Base-by-base conservation (phyloP, 35 echinoderm and acorn worm species). In the Lytechinus pictus region DNA sequence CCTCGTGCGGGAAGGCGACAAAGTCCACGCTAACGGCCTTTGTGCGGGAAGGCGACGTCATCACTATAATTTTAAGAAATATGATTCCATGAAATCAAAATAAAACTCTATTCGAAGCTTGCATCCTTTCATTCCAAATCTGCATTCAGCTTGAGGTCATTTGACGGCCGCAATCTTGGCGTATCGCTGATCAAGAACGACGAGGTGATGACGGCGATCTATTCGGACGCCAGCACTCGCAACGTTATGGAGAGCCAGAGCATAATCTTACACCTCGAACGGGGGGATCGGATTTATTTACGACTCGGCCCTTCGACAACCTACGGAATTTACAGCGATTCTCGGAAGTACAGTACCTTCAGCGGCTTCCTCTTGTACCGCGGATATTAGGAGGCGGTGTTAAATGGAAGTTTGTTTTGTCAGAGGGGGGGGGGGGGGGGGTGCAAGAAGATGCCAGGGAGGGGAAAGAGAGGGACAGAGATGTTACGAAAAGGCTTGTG, bases 221-320 rank as follows among this genome's bases (percentile, higher is more conserved):
- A 72, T 13, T 94, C 95, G 10, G 98, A 99, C 55, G 53, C 91
- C 0, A 95, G 95, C 54, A 94, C 87, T 14, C 95, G 96, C 66
- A 99, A 96, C 55, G 95, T 97, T 12, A 97, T 97, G 96, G 95
- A 97, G 53, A 89, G 97, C 21, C 98, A 99, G 52, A 96, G 95
- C n/a, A n/a, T 97, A 7, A 86, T 96, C 12, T 86, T 99, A 6
- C 96, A 96, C 14, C 86, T 99, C 0, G 60, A 92, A 4, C 6
- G 24, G 13, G 98, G 97, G 3, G 98, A 99, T 61, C 54, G 60
- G 87, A 87, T 99, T 6, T 97, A 95, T 90, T 19, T 99, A 9
- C 54, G 91, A 10, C 89, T 99, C 27, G 56, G 94, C 4, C 98
- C 98, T 3, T 89, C 94, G 33, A 19, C 55, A 14, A 94, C 55